Evolutionary conservation across 1,140 invertebrate genomes (phyloP).

Genomic region (Proales similis): DNA sequence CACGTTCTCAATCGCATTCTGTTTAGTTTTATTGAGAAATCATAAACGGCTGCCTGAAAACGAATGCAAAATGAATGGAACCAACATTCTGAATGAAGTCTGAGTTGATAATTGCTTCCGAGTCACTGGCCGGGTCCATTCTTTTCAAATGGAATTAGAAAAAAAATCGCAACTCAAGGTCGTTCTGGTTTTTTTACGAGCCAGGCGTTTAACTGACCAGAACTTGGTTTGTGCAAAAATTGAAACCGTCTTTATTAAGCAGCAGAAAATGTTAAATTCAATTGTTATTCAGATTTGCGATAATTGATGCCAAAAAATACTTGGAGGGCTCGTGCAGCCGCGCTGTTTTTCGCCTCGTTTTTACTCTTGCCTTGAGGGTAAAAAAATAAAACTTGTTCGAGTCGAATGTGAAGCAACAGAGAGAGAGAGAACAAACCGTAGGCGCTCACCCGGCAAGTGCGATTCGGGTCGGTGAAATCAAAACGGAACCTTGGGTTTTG

Average conservation of each 20-base stretch:
- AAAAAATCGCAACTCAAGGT: conserved; percentile 4
- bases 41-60: neutral
- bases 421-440: neutral
- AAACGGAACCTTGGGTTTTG: conserved; percentile 10
- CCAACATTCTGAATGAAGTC: too few relatives aligned
- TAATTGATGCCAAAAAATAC: conserved; percentile 27
- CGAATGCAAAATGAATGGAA: too few relatives aligned
- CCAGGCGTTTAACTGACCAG: neutral
- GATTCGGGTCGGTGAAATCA: neutral
- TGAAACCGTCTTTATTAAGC: conserved; percentile 11
- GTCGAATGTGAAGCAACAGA: neutral
- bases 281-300: too few relatives aligned
- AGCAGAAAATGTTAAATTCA: too few relatives aligned
- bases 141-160: too few relatives aligned
- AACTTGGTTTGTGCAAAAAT: neutral
- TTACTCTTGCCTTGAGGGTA: conserved; percentile 16
- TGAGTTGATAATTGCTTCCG: too few relatives aligned
- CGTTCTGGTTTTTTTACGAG: too few relatives aligned
- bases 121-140: too few relatives aligned
- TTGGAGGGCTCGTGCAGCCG: neutral
- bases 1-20: conserved; percentile 35
- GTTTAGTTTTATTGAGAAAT: neutral
- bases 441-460: neutral
- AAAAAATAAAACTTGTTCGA: neutral
- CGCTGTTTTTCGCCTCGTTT: conserved; percentile 34